A percentile compares a stretch with the other conserved stretches of the same genome.
Evolutionary conservation across 2,888 invertebrate species (phyloP).

Genomic region (Sialis lutaria): DNA sequence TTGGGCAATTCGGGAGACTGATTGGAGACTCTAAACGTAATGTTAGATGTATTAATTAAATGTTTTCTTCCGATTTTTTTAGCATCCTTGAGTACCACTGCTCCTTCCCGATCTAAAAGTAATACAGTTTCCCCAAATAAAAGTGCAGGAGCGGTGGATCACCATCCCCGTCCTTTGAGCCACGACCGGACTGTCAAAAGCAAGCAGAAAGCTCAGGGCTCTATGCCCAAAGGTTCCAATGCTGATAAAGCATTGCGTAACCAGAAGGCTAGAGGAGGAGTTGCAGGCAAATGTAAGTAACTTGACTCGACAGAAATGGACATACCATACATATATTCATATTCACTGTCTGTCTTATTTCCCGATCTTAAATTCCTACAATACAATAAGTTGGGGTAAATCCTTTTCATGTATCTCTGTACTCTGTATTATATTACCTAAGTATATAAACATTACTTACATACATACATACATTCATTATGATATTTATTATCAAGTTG

Average conservation of each 20-base stretch:
- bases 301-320: too few species aligned
- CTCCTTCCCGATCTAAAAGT: conserved; percentile 52
- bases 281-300: not conserved
- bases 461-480: too few species aligned
- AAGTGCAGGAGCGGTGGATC: conserved; percentile 22
- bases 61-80: conserved; percentile 31
- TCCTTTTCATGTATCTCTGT: too few species aligned
- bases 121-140: conserved; percentile 34
- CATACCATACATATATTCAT: too few species aligned
- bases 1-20: not conserved
- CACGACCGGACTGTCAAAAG: not conserved
- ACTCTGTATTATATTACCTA: not conserved
- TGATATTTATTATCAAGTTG: too few species aligned
- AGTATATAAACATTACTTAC: not conserved
- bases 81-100: conserved; percentile 60
- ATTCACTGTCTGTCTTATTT: too few species aligned
- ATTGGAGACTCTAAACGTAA: not conserved
- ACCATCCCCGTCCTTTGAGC: conserved; percentile 7
- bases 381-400: too few species aligned
- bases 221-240: not conserved
- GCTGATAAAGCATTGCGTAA: not conserved
- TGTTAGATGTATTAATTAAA: conserved; percentile 7
- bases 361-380: too few species aligned
- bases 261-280: conserved; percentile 1
- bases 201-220: conserved; percentile 1